Base-by-base conservation (phyloP, 2,797 vertebrate species). In the Pogoniulus pusillus region DNA sequence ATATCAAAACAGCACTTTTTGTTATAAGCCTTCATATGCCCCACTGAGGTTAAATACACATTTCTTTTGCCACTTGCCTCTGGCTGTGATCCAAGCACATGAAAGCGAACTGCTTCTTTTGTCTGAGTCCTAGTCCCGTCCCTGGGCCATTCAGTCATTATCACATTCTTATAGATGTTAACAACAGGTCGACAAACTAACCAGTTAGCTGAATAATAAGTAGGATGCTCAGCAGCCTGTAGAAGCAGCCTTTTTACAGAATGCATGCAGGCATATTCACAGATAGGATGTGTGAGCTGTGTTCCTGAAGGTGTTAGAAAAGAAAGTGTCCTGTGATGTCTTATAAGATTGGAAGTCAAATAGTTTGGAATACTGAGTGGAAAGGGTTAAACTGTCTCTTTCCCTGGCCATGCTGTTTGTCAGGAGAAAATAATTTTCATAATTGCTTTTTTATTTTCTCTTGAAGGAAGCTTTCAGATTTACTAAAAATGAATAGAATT, bases 151-250 rank as follows among this genome's bases (percentile, higher is more conserved):
- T 92, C 73, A 88, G 71, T 82, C 57, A 84, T 76, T 88, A 86
- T 84, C 80, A 90, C 71, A 76, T 76, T 93, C 95, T 90, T 86
- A 73, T 90, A 86, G 74, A 88, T 82, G 60, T 70, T 91, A 92
- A 84, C 63, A 92, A 68, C 59, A 86, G 54, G 53, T 24, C 49
- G 45, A 60, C 32, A 76, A 78, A 81, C 27, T 60, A 86, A 78
- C 30, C 32, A 92, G 53, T 49, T 76, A 88, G 22, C 30, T 79
- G 85, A 94, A 92, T 92, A 75, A 70, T 43, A 90, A 79, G 12
- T 57, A 79, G 43, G 14, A 88, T 79, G 32, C 39, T 88, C 47
- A 79, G 16, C 17, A 88, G 53, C 54, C 74, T 78, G 29, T 53
- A 88, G 49, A 60, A 91, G 72, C 13, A 89, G 7, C 0, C 0